Percentiles rank a stretch among this genome's conserved stretches.
Conservation (phyloP, 2,113 vertebrate species). For the Proteles cristata region DNA sequence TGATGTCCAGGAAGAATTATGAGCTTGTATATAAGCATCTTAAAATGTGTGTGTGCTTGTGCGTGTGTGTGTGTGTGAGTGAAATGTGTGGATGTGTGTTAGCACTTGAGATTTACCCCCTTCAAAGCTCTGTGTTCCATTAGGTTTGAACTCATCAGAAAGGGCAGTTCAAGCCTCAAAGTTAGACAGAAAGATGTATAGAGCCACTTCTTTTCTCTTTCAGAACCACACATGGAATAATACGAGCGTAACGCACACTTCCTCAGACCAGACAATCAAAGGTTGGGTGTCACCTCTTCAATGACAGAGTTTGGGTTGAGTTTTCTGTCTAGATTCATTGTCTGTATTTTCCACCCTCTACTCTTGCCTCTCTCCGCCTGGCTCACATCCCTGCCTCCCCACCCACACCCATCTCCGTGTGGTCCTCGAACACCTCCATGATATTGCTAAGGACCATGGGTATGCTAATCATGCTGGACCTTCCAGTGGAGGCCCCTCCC, state of each 20-base stretch:
- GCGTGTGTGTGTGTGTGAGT: not conserved
- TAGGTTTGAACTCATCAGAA: constrained; percentile 32
- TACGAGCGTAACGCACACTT: fast-evolving
- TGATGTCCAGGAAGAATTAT: constrained; percentile 79
- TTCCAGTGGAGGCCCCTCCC: fast-evolving
- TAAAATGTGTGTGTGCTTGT: constrained; percentile 25
- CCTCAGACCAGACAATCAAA: not conserved
- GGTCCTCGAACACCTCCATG: not conserved
- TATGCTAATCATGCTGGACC: not conserved
- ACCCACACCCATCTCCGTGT: fast-evolving
- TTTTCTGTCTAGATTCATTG: not conserved
- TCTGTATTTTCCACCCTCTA: not conserved
- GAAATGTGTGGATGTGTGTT: not conserved
- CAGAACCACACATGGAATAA: not conserved
- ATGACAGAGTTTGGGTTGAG: not conserved
- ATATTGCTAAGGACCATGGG: not conserved
- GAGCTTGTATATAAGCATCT: constrained; percentile 68
- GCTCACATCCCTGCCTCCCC: fast-evolving
- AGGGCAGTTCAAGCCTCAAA: not conserved
- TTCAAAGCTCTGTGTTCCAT: not conserved
- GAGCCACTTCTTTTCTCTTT: not conserved
- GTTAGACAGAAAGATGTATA: not conserved
- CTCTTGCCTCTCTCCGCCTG: not conserved
- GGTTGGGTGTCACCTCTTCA: not conserved
- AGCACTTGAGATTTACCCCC: not conserved